Percentiles rank a stretch among this genome's conserved stretches.
phyloP scores from a whole-genome alignment of 2,888 invertebrate species.

The Nasonia oneida region DNA sequence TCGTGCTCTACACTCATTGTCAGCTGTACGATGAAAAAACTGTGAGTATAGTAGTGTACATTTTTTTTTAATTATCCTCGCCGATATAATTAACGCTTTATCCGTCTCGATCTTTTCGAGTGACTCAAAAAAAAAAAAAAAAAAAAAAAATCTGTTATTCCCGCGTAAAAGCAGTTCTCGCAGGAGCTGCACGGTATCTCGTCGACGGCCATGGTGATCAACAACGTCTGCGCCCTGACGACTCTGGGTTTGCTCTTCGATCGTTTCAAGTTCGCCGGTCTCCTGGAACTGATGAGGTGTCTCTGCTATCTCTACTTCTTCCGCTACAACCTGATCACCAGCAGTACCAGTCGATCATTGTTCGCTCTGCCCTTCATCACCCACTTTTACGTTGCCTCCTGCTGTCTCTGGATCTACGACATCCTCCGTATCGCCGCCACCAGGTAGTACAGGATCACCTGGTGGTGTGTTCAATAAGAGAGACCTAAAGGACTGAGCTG shows the following conservation, averaged over 20 bases:
- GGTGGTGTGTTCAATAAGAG: background rate
- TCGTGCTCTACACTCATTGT: slow-evolving; percentile 85
- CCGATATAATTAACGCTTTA: background rate
- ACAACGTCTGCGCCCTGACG: slow-evolving; percentile 85
- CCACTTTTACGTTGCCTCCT: slow-evolving; percentile 40
- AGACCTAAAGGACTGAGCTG: background rate
- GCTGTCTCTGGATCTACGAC: slow-evolving; percentile 52
- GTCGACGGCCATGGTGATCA: slow-evolving; percentile 82
- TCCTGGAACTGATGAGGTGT: slow-evolving; percentile 84
- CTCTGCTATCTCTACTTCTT: slow-evolving; percentile 81
- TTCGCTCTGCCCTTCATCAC: slow-evolving; percentile 57
- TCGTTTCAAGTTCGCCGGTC: slow-evolving; percentile 74
- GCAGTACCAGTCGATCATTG: background rate
- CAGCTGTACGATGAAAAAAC: slow-evolving; percentile 83
- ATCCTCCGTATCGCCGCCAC: background rate
- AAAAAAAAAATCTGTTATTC: too few relatives aligned
- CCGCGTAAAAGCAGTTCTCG: slow-evolving; percentile 69
- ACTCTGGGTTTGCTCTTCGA: slow-evolving; percentile 88
- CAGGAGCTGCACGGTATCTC: slow-evolving; percentile 84
- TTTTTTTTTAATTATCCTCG: slow-evolving; percentile 23
- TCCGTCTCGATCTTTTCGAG: too few relatives aligned
- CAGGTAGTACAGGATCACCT: slow-evolving; percentile 19
- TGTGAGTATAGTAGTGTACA: slow-evolving; percentile 79
- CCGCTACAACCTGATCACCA: slow-evolving; percentile 56
- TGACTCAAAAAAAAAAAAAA: too few relatives aligned